These are phyloP conservation scores for Caenorhabditis sp. DNA, from an alignment of 2,888 invertebrate species.

Conservation along the genomic window DNA sequence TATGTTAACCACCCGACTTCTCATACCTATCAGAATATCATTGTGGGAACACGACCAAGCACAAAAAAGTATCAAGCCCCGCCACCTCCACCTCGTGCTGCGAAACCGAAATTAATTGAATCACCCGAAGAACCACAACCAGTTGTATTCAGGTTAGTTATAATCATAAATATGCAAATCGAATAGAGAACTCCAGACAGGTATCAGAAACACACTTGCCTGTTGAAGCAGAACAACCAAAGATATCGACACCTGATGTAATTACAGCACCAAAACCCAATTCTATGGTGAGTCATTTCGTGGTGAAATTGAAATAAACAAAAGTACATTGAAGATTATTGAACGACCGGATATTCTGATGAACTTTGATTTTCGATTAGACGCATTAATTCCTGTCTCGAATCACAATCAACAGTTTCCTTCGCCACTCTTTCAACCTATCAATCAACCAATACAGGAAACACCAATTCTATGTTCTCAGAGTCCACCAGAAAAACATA, in stretches of 20 bases:
- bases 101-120: neutral
- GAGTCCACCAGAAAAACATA: constrained; percentile 18
- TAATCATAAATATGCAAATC: neutral
- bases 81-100: constrained; percentile 3
- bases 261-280: constrained; percentile 28
- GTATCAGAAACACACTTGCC: neutral
- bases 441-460: constrained; percentile 7
- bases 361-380: constrained; percentile 18
- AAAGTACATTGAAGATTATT: constrained; percentile 13
- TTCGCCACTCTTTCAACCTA: constrained; percentile 18
- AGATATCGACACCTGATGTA: constrained; percentile 14
- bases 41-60: constrained; percentile 9
- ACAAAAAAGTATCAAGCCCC: constrained; percentile 26
- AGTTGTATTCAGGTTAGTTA: neutral
- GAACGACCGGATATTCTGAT: constrained; percentile 23
- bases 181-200: neutral
- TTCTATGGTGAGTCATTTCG: constrained; percentile 15
- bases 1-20: constrained; percentile 34
- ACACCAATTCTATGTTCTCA: constrained; percentile 21
- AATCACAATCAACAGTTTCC: constrained; percentile 18
- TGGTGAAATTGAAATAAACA: no score
- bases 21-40: constrained; percentile 25
- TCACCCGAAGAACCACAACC: neutral
- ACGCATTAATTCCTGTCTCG: constrained; percentile 23
- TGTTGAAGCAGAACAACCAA: neutral